phyloP scores from a whole-genome alignment of 2,113 vertebrate species.

The Himantopus leucocephalus region DNA sequence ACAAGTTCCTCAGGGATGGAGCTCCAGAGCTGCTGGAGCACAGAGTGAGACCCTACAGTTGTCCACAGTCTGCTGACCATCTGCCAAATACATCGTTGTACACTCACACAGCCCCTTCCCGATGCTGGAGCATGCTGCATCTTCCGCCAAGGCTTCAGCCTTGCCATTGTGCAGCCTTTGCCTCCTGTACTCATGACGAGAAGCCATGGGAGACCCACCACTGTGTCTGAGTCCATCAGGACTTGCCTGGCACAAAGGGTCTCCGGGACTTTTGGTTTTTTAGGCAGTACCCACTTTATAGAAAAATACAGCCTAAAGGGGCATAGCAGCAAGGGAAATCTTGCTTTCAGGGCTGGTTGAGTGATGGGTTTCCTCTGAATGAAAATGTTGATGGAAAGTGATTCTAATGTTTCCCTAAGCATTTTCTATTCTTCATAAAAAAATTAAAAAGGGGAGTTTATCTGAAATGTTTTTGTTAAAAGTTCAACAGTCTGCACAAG shows the following conservation, averaged over 20 bases:
- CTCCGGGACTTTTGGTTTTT: not conserved
- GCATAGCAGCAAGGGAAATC: not conserved
- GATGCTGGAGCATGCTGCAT: not conserved
- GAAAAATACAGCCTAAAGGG: not conserved
- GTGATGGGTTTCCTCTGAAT: not conserved
- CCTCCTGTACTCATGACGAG: not conserved
- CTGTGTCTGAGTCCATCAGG: not conserved
- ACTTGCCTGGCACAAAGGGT: not conserved
- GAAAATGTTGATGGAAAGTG: not conserved
- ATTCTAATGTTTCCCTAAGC: slow-evolving; percentile 33
- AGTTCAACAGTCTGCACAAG: not conserved
- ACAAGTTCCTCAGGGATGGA: not conserved
- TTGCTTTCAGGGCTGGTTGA: not conserved
- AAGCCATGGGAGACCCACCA: not conserved
- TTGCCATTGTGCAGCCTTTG: not conserved
- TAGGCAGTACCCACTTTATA: not conserved
- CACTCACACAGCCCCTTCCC: not conserved
- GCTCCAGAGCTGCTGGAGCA: not conserved
- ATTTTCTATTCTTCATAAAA: slow-evolving; percentile 17
- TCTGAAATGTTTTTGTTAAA: not conserved
- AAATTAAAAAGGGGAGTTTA: not conserved
- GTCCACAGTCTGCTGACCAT: not conserved
- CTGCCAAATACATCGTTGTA: not conserved
- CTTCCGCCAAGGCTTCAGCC: not conserved
- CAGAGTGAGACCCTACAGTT: not conserved